These are phyloP conservation scores for Mus musculus DNA, from an alignment of 2,113 vertebrate genomes.

Conservation along the genomic window DNA sequence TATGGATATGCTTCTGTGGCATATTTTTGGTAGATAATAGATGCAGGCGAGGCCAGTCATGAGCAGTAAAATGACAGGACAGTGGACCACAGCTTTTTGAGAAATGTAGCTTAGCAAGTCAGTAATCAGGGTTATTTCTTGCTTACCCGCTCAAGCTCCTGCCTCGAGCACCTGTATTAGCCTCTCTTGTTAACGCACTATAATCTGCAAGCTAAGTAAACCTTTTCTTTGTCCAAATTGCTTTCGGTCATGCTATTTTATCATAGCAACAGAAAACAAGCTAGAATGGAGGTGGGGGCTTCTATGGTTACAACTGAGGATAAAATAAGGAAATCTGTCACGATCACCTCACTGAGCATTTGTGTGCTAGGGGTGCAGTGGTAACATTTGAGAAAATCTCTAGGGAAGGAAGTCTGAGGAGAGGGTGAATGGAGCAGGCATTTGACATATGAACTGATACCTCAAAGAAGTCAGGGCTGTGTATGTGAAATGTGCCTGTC, in stretches of 20 bases:
- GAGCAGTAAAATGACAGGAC: neutral
- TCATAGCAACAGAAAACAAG: neutral
- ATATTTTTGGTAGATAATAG: neutral
- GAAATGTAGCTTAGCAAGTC: neutral
- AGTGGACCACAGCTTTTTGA: neutral
- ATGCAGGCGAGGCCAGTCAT: neutral
- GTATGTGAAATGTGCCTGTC: neutral
- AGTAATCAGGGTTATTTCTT: neutral
- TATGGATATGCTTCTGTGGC: neutral
- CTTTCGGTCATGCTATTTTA: neutral
- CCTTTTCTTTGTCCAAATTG: neutral
- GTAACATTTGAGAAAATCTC: constrained; percentile 2
- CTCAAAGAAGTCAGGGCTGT: neutral
- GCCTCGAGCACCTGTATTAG: neutral
- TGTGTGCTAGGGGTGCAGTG: neutral
- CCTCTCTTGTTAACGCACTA: neutral
- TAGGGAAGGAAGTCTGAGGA: neutral
- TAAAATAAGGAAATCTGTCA: neutral
- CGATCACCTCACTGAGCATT: neutral
- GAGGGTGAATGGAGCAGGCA: neutral
- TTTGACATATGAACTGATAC: neutral
- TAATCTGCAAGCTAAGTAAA: neutral
- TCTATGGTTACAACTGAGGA: neutral
- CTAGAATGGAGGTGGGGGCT: neutral
- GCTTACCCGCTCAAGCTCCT: too few species aligned